A percentile compares a stretch with the other conserved stretches of the same genome.
phyloP scores from a whole-genome alignment of 2,797 vertebrate genomes.

The Gymnoscopelus braueri region DNA sequence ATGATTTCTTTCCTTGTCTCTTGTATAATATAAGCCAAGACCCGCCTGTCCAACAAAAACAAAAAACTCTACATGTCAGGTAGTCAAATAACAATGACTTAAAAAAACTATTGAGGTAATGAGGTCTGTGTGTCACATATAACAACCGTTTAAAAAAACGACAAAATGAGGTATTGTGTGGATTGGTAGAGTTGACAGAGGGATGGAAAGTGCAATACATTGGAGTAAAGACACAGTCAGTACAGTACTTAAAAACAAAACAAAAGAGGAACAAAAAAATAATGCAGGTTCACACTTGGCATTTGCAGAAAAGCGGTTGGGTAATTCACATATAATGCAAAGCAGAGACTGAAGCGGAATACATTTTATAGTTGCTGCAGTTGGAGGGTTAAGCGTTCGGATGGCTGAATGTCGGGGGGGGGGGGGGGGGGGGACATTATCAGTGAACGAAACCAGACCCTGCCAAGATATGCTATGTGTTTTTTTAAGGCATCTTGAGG shows the following conservation, averaged over 20 bases:
- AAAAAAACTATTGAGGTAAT: slow-evolving; percentile 64
- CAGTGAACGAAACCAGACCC: neutral
- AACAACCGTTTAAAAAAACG: neutral
- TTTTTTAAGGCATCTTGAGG: too few relatives aligned
- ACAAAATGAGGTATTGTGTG: slow-evolving; percentile 54
- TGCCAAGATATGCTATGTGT: neutral
- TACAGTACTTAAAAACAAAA: slow-evolving; percentile 8
- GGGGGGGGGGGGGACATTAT: neutral
- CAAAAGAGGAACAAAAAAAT: neutral
- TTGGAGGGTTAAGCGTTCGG: neutral
- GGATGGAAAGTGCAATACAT: slow-evolving; percentile 44
- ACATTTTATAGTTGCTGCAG: neutral
- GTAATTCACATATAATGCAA: slow-evolving; percentile 21
- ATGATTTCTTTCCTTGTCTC: neutral
- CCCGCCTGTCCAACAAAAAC: slow-evolving; percentile 7
- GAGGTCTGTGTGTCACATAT: slow-evolving; percentile 49
- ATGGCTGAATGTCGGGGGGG: neutral
- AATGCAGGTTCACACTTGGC: slow-evolving; percentile 14
- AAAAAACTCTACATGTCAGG: slow-evolving; percentile 28
- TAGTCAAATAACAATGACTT: slow-evolving; percentile 23
- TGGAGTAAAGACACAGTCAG: slow-evolving; percentile 10
- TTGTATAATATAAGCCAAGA: slow-evolving; percentile 18
- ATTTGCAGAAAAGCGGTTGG: slow-evolving; percentile 38
- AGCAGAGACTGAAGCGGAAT: slow-evolving; percentile 14
- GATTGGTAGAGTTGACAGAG: slow-evolving; percentile 21